Conservation (phyloP, 2,113 vertebrate genomes). For the Riparia riparia region DNA sequence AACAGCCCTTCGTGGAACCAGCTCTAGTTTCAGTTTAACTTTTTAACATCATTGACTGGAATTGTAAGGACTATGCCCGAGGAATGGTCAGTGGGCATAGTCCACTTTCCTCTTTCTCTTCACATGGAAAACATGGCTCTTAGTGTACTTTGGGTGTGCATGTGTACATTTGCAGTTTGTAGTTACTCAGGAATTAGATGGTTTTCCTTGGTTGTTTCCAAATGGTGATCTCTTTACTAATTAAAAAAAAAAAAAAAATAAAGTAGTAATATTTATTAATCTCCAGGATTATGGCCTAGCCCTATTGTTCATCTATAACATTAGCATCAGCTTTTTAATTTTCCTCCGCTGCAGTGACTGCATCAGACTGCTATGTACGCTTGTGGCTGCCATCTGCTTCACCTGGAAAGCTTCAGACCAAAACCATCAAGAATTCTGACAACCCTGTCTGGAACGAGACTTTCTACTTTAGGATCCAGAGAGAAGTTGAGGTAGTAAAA, state of each 20-base stretch:
- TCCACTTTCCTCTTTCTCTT: not conserved
- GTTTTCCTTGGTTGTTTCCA: not conserved
- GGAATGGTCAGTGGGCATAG: not conserved
- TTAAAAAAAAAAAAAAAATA: not conserved
- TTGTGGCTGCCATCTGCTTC: constrained; percentile 84
- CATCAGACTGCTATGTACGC: constrained; percentile 84
- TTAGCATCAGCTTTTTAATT: not conserved
- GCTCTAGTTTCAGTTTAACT: constrained; percentile 11
- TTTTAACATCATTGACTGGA: constrained; percentile 24
- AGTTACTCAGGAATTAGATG: not conserved
- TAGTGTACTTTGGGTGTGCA: not conserved
- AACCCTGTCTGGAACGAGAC: constrained; percentile 87
- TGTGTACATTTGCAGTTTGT: not conserved
- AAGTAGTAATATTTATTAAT: not conserved
- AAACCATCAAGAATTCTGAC: constrained; percentile 75
- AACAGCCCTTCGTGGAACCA: constrained; percentile 9
- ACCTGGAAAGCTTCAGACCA: constrained; percentile 72
- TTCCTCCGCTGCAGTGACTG: constrained; percentile 68
- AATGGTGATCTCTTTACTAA: not conserved
- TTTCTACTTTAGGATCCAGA: constrained; percentile 84
- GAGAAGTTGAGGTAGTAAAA: constrained; percentile 81
- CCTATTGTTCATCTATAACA: not conserved
- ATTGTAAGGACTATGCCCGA: not conserved
- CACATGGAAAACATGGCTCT: not conserved
- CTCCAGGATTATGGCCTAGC: not conserved